Percentiles rank a stretch among this genome's conserved stretches.
Evolutionary conservation across 2,888 invertebrate genomes (phyloP).

Genomic region (Tenthredo notha): DNA sequence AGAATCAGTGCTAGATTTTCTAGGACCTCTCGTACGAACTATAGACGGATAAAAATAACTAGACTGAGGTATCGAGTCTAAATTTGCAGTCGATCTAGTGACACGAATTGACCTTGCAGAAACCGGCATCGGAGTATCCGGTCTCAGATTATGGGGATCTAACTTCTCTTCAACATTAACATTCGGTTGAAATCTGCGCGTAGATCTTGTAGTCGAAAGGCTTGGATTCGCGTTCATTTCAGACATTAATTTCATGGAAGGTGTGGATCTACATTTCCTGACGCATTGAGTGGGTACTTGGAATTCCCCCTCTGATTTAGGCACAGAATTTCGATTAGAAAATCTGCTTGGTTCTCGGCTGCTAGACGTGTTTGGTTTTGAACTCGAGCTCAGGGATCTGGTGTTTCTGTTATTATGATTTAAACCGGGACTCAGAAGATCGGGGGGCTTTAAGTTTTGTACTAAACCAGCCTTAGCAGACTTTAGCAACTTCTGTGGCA

Average conservation of each 20-base stretch:
- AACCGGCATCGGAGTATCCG: slow-evolving; percentile 71
- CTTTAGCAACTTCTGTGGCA: slow-evolving; percentile 29
- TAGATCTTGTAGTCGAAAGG: neutral
- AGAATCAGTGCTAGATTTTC: neutral
- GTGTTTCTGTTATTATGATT: slow-evolving; percentile 3
- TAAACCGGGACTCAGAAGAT: neutral
- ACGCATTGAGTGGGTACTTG: slow-evolving; percentile 59
- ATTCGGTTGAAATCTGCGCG: slow-evolving; percentile 45
- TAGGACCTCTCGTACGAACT: neutral
- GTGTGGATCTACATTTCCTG: slow-evolving; percentile 59
- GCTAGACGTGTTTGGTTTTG: slow-evolving; percentile 12
- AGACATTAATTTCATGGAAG: slow-evolving; percentile 16
- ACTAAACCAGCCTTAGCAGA: neutral
- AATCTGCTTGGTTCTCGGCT: slow-evolving; percentile 55
- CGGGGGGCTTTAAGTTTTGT: neutral
- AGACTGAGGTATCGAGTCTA: slow-evolving; percentile 3
- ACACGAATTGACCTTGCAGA: slow-evolving; percentile 51
- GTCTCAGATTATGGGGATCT: slow-evolving; percentile 62
- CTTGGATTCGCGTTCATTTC: neutral
- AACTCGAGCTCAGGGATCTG: slow-evolving; percentile 9
- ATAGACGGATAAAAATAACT: neutral
- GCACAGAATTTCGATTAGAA: slow-evolving; percentile 63
- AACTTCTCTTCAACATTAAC: slow-evolving; percentile 51
- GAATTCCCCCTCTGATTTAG: slow-evolving; percentile 68
- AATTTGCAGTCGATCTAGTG: slow-evolving; percentile 58